phyloP scores from a whole-genome alignment of 2,797 vertebrate species.

The Taenioides sp. region DNA sequence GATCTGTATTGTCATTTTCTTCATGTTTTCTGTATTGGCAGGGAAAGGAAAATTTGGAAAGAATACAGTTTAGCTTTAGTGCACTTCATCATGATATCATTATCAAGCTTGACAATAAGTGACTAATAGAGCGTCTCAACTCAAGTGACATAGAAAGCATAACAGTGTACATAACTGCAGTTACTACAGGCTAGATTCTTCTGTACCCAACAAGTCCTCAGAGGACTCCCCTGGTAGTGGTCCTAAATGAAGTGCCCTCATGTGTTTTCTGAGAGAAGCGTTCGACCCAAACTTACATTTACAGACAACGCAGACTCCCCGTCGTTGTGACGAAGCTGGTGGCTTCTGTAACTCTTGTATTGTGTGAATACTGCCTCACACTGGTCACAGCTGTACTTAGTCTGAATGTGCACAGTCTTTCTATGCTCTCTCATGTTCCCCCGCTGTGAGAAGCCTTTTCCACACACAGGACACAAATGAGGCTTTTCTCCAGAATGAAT shows the following conservation, averaged over 20 bases:
- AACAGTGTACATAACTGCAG: too few species aligned
- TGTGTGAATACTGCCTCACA: constrained; percentile 63
- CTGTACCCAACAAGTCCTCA: not conserved
- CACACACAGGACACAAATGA: constrained; percentile 50
- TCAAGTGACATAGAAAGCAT: too few species aligned
- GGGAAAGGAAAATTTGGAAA: too few species aligned
- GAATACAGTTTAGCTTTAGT: too few species aligned
- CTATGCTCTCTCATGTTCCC: not conserved
- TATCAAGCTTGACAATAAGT: too few species aligned
- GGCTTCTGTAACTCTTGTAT: constrained; percentile 61
- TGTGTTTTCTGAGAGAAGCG: constrained; percentile 64
- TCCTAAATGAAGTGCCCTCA: constrained; percentile 48
- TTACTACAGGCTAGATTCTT: not conserved
- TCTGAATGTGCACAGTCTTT: not conserved
- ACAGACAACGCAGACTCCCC: constrained; percentile 52
- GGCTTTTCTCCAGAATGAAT: constrained; percentile 71
- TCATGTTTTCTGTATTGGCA: too few species aligned
- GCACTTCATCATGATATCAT: too few species aligned
- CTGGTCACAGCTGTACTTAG: constrained; percentile 37
- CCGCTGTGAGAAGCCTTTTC: not conserved
- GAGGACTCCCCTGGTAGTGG: not conserved
- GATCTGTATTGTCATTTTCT: too few species aligned
- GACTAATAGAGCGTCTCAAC: too few species aligned
- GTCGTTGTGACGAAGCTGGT: constrained; percentile 66
- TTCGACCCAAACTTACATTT: constrained; percentile 58